Evolutionary conservation across 2,797 vertebrate species (phyloP).

Genomic region (Eospalax fontanierii): DNA sequence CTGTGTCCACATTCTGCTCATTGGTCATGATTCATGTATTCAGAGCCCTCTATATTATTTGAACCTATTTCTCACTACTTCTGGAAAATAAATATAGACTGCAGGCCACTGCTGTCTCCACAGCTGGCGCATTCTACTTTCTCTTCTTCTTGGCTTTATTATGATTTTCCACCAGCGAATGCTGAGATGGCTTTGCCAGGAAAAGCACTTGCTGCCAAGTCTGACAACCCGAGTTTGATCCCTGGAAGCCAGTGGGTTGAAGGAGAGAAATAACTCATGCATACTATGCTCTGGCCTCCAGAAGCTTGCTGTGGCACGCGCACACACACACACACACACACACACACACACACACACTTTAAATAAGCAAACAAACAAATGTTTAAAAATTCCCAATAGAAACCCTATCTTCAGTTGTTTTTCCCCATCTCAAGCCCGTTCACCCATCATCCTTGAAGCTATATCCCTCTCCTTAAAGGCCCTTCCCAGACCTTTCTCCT

Average conservation of each 20-base stretch:
- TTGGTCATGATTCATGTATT: neutral
- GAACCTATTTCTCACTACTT: constrained; percentile 8
- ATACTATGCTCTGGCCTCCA: neutral
- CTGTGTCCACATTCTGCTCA: neutral
- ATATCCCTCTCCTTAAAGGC: neutral
- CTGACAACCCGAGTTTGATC: neutral
- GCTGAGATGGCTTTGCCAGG: neutral
- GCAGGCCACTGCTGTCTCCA: neutral
- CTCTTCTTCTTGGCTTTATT: constrained; percentile 35
- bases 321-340: too few species aligned
- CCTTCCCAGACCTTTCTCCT: constrained; percentile 35
- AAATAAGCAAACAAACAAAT: too few species aligned
- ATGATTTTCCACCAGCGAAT: neutral
- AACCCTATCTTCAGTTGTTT: neutral
- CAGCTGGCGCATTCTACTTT: neutral
- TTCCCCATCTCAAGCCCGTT: neutral
- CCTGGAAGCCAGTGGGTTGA: neutral
- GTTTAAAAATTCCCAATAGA: neutral
- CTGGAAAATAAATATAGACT: constrained; percentile 11
- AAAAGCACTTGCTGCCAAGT: neutral
- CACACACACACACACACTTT: too few species aligned
- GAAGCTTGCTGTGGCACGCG: neutral
- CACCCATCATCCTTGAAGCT: neutral
- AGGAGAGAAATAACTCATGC: neutral
- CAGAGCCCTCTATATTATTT: neutral